Evolutionary conservation across 2,113 vertebrate genomes (phyloP).

Genomic region (Ictalurus furcatus): DNA sequence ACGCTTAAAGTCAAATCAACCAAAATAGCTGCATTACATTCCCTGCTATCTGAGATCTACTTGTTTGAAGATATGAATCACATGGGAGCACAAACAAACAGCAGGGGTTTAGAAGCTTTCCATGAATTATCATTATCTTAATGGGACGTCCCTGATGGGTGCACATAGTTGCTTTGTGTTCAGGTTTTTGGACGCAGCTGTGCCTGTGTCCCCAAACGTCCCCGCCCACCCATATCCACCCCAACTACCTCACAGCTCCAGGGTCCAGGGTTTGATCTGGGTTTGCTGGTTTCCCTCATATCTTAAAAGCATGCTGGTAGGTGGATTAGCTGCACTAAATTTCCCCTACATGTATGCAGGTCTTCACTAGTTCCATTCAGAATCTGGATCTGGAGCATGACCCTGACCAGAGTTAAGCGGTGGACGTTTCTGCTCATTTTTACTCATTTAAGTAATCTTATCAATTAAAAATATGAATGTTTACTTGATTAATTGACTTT

Average conservation of each 20-base stretch:
- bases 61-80: slow-evolving; percentile 17
- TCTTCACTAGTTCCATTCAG: neutral
- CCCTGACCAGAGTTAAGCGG: neutral
- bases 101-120: neutral
- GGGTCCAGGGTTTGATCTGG: neutral
- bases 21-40: slow-evolving; percentile 8
- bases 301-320: neutral
- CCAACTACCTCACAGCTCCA: neutral
- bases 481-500: neutral
- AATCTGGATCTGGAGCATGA: neutral
- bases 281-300: neutral
- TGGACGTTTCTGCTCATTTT: neutral
- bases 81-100: slow-evolving; percentile 37
- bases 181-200: neutral
- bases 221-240: neutral
- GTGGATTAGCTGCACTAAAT: neutral
- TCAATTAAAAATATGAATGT: neutral
- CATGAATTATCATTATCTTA: slow-evolving; percentile 42
- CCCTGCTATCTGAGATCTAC: slow-evolving; percentile 2
- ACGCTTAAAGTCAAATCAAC: slow-evolving; percentile 22
- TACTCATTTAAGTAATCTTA: neutral
- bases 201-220: neutral
- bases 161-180: slow-evolving; percentile 1
- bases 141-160: slow-evolving; percentile 24
- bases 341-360: neutral